Conservation (phyloP, 2,797 vertebrate species). For the Valencia hispanica region DNA sequence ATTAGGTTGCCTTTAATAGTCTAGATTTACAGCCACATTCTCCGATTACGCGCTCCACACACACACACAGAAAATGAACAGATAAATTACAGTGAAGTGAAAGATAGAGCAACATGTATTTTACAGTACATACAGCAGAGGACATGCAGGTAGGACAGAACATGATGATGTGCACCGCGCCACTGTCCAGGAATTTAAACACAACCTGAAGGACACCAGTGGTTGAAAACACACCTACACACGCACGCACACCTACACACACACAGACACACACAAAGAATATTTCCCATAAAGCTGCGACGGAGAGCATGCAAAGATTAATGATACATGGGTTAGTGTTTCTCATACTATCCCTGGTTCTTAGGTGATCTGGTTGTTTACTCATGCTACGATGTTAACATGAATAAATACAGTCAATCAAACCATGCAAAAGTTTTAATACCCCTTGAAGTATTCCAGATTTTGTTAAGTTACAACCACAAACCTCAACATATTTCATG, state of each 20-base stretch:
- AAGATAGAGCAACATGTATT: slow-evolving; percentile 6
- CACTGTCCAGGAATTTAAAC: slow-evolving; percentile 37
- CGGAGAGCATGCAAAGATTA: not conserved
- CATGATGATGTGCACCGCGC: slow-evolving; percentile 18
- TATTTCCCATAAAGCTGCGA: slow-evolving; percentile 23
- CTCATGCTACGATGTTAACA: not conserved
- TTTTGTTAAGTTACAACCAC: not conserved
- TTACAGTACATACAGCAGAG: slow-evolving; percentile 42
- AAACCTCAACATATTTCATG: not conserved
- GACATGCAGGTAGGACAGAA: slow-evolving; percentile 41
- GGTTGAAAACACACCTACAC: slow-evolving; percentile 31
- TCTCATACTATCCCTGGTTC: slow-evolving; percentile 19
- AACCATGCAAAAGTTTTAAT: not conserved
- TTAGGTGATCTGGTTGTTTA: slow-evolving; percentile 58
- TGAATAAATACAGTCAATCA: not conserved
- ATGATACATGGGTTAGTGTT: slow-evolving; percentile 1
- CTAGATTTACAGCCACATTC: slow-evolving; percentile 7
- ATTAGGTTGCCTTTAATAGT: slow-evolving; percentile 4
- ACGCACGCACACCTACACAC: slow-evolving; percentile 21
- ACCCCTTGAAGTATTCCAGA: not conserved
- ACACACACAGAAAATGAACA: slow-evolving; percentile 2
- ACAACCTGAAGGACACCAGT: slow-evolving; percentile 41
- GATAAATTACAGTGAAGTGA: slow-evolving; percentile 28
- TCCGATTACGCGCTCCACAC: not conserved
- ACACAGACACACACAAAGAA: slow-evolving; percentile 17